Evolutionary conservation across 2,888 invertebrate genomes (phyloP).

Genomic region (Euzophera pinguis): DNA sequence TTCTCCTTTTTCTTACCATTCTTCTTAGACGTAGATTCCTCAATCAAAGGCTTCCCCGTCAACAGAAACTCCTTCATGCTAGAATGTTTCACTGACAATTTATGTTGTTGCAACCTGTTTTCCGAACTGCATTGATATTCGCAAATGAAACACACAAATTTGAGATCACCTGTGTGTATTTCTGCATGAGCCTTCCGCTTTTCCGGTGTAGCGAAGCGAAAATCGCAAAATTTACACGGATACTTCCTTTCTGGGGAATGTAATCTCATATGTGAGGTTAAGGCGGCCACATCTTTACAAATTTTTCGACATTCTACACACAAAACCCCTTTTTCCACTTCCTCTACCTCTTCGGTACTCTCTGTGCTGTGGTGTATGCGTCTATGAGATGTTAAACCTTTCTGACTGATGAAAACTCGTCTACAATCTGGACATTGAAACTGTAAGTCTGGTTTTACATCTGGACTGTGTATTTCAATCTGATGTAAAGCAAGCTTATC

Average conservation of each 20-base stretch:
- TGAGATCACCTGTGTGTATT: slow-evolving; percentile 70
- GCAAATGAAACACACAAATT: slow-evolving; percentile 71
- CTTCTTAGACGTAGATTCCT: slow-evolving; percentile 43
- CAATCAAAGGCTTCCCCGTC: slow-evolving; percentile 49
- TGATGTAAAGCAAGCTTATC: slow-evolving; percentile 67
- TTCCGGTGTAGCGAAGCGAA: slow-evolving; percentile 63
- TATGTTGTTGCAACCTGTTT: slow-evolving; percentile 62
- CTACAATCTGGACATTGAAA: slow-evolving; percentile 66
- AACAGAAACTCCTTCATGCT: slow-evolving; percentile 63
- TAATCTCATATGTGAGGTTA: slow-evolving; percentile 63
- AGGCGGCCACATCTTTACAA: slow-evolving; percentile 59
- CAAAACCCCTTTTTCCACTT: slow-evolving; percentile 52
- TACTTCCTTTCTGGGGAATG: slow-evolving; percentile 65
- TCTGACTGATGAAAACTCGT: slow-evolving; percentile 61
- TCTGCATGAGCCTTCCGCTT: slow-evolving; percentile 62
- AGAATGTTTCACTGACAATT: slow-evolving; percentile 58
- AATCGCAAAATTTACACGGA: slow-evolving; percentile 70
- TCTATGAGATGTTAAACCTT: slow-evolving; percentile 62
- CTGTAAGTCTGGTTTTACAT: slow-evolving; percentile 51
- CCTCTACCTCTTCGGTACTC: slow-evolving; percentile 40
- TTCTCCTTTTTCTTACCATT: slow-evolving; percentile 24
- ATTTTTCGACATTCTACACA: slow-evolving; percentile 69
- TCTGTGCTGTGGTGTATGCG: slow-evolving; percentile 59
- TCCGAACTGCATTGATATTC: slow-evolving; percentile 71
- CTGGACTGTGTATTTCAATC: slow-evolving; percentile 58